phyloP scores from a whole-genome alignment of 1,140 invertebrate species.

The Anastrepha obliqua region DNA sequence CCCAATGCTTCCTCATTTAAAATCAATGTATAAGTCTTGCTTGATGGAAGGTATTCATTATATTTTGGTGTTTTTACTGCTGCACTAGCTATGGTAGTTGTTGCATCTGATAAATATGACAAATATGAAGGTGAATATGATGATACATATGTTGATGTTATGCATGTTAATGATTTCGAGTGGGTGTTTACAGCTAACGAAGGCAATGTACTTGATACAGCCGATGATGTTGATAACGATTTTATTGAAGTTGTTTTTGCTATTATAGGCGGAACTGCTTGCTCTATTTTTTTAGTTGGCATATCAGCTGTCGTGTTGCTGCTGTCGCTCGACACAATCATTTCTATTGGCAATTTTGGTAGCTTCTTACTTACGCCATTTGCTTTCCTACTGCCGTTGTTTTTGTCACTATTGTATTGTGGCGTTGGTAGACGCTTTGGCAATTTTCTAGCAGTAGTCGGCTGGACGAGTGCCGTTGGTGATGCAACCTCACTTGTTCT shows the following conservation, averaged over 20 bases:
- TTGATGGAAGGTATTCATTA: too few species aligned
- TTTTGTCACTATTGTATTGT: conserved; percentile 47
- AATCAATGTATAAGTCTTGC: too few species aligned
- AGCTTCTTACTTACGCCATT: conserved; percentile 14
- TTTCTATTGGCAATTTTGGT: not conserved
- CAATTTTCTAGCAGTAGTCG: conserved; percentile 66
- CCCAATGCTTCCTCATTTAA: not conserved
- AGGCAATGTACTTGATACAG: not conserved
- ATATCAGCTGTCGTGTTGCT: too few species aligned
- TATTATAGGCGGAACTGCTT: too few species aligned
- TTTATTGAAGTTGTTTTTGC: not conserved
- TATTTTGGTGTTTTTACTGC: not conserved
- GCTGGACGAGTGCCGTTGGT: not conserved
- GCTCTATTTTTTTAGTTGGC: too few species aligned
- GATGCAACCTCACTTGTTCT: not conserved
- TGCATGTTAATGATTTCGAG: not conserved
- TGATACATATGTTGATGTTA: conserved; percentile 43
- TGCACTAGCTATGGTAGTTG: not conserved
- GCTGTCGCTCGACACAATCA: too few species aligned
- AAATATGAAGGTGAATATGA: not conserved
- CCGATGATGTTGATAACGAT: not conserved
- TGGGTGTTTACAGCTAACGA: not conserved
- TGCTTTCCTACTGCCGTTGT: conserved; percentile 49
- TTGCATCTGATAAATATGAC: not conserved
- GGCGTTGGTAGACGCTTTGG: conserved; percentile 68